A percentile compares a stretch with the other conserved stretches of the same genome.
Conservation (phyloP, 2,888 invertebrate species). For the Blera fallax region DNA sequence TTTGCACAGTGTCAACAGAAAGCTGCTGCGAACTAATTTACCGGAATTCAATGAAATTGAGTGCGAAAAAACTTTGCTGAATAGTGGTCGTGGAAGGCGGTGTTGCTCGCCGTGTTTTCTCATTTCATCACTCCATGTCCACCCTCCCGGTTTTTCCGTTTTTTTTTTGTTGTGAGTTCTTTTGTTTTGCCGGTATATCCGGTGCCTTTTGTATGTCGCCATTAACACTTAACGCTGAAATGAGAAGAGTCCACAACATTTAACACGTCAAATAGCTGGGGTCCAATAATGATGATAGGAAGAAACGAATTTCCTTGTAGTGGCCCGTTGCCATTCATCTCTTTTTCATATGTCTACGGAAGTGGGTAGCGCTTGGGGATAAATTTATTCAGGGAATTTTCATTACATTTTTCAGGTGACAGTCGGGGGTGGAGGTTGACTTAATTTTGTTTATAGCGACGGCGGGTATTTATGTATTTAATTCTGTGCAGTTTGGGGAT, state of each 20-base stretch:
- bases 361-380: neutral
- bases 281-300: slow-evolving; percentile 46
- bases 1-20: slow-evolving; percentile 70
- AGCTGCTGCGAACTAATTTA: slow-evolving; percentile 76
- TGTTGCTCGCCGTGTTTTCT: slow-evolving; percentile 27
- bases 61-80: slow-evolving; percentile 74
- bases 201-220: slow-evolving; percentile 36
- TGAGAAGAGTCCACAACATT: slow-evolving; percentile 61
- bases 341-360: slow-evolving; percentile 30
- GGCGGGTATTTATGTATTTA: neutral
- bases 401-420: slow-evolving; percentile 43
- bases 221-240: slow-evolving; percentile 51
- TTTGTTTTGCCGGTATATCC: slow-evolving; percentile 40
- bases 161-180: slow-evolving; percentile 9
- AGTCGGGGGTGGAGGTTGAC: neutral
- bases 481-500: too few relatives aligned
- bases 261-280: slow-evolving; percentile 53
- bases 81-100: slow-evolving; percentile 35
- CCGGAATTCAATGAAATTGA: slow-evolving; percentile 77
- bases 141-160: neutral
- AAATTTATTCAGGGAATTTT: slow-evolving; percentile 45
- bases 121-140: slow-evolving; percentile 11
- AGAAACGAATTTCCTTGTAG: slow-evolving; percentile 41
- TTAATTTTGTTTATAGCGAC: neutral
- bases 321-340: slow-evolving; percentile 32